Evolutionary conservation across 2,113 vertebrate species (phyloP).

Genomic region (Indicator maculatus): DNA sequence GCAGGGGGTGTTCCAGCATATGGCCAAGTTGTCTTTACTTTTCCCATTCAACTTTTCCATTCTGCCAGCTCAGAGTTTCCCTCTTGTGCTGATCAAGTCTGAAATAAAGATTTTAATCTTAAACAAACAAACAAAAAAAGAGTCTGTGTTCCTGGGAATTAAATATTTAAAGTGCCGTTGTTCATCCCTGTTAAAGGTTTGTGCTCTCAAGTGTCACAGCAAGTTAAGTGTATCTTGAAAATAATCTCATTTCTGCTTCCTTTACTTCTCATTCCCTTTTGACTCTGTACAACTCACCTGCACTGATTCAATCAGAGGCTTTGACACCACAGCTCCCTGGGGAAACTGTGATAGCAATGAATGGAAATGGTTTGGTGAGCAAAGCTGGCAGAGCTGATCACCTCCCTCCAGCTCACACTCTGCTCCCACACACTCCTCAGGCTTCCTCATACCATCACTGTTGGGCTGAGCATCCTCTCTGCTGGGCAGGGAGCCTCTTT

Average conservation of each 20-base stretch:
- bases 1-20: neutral
- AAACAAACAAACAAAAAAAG: neutral
- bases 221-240: conserved; percentile 1
- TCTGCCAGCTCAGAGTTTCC: neutral
- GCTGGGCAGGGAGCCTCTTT: neutral
- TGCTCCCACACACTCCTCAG: fast-evolving
- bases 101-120: neutral
- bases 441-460: neutral
- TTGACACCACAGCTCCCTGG: neutral
- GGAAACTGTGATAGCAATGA: neutral
- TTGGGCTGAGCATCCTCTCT: neutral
- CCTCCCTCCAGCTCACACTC: neutral
- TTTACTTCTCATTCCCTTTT: conserved; percentile 39
- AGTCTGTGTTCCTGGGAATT: neutral
- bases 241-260: conserved; percentile 48
- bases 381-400: neutral
- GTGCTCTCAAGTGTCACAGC: neutral
- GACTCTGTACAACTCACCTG: neutral
- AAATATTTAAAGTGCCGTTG: neutral
- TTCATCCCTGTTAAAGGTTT: neutral
- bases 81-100: neutral
- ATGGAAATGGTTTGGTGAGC: neutral
- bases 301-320: conserved; percentile 1
- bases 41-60: neutral
- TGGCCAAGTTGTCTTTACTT: neutral